These are phyloP conservation scores for Pelecanus crispus DNA, from an alignment of 2,113 vertebrate genomes.

Conservation along the genomic window DNA sequence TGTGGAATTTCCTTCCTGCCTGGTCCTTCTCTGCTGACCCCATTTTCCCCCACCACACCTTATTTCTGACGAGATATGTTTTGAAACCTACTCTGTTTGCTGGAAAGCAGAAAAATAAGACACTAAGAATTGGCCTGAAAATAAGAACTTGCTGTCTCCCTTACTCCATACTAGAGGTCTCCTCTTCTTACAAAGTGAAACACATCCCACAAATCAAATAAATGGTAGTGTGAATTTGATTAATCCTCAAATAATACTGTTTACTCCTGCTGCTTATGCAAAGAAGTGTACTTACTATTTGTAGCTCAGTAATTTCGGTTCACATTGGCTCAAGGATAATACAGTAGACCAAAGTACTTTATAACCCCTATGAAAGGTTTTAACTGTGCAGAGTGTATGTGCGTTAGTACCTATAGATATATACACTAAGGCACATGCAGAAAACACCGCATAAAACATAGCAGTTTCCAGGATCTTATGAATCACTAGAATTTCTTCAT, in stretches of 20 bases:
- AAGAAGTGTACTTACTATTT: neutral
- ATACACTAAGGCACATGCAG: neutral
- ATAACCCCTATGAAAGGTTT: neutral
- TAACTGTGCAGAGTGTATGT: neutral
- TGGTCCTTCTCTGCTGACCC: neutral
- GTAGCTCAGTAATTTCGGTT: neutral
- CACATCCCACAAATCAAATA: neutral
- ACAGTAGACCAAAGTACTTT: neutral
- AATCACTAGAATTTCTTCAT: neutral
- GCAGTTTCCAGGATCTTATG: neutral
- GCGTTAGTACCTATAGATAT: neutral
- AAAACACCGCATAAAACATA: neutral
- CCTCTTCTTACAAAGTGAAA: neutral
- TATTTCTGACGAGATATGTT: neutral
- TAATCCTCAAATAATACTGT: neutral
- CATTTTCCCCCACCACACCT: neutral
- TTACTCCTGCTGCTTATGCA: neutral
- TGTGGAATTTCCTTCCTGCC: neutral
- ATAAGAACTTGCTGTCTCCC: neutral
- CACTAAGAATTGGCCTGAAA: neutral
- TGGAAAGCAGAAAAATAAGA: neutral
- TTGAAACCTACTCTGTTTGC: neutral
- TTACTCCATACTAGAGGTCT: neutral
- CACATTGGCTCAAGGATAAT: neutral
- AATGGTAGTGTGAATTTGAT: fast-evolving